phyloP scores from a whole-genome alignment of 2,888 invertebrate genomes.

The Blomia tropicalis region DNA sequence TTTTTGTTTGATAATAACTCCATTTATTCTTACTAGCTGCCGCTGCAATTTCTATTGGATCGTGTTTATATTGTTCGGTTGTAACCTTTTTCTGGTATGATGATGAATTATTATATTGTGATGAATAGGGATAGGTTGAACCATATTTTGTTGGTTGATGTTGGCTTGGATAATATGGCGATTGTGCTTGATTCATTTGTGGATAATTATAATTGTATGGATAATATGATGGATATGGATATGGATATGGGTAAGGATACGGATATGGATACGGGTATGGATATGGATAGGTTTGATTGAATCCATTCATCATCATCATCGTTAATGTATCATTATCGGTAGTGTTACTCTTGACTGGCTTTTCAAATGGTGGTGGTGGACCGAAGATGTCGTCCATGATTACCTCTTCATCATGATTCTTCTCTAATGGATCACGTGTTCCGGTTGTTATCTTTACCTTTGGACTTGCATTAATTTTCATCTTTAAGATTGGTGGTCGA shows the following conservation, averaged over 20 bases:
- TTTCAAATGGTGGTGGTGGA: constrained; percentile 25
- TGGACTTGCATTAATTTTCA: constrained; percentile 24
- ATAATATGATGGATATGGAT: not conserved
- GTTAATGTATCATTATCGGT: not conserved
- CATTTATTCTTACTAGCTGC: not conserved
- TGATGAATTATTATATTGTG: constrained; percentile 4
- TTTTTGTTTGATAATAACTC: not conserved
- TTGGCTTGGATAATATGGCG: constrained; percentile 9
- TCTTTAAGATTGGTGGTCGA: constrained; percentile 23
- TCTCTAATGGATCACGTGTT: constrained; percentile 26
- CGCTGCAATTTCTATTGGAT: not conserved
- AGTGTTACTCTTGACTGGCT: not conserved
- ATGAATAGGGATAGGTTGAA: not conserved
- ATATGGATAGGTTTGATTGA: constrained; percentile 14
- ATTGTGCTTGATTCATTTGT: not conserved
- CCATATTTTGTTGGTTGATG: not conserved
- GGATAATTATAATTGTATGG: not conserved
- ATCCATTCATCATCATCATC: not conserved
- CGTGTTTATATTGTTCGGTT: not conserved
- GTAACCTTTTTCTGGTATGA: not conserved
- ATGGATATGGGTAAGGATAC: constrained; percentile 2
- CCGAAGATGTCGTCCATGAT: constrained; percentile 25
- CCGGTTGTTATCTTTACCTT: constrained; percentile 25
- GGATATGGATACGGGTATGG: constrained; percentile 20
- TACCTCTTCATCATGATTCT: constrained; percentile 14